Evolutionary conservation across 2,113 vertebrate species (phyloP).

Genomic region (Dryoscopus gambensis): DNA sequence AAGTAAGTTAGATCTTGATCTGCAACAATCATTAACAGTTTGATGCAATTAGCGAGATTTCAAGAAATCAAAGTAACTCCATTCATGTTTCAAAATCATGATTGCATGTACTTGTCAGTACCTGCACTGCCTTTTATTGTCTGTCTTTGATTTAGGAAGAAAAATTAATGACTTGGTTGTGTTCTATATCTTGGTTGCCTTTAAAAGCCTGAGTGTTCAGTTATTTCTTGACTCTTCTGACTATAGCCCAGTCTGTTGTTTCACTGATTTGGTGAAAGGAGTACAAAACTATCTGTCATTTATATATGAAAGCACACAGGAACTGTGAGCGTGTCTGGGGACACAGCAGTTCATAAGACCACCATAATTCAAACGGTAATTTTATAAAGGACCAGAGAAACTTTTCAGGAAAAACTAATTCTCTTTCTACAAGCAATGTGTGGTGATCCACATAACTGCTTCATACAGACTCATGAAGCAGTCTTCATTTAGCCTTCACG

Average conservation of each 20-base stretch:
- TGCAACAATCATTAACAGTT: neutral
- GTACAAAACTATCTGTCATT: neutral
- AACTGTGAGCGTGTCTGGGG: neutral
- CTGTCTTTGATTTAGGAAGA: neutral
- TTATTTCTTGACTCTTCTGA: neutral
- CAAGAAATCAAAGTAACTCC: neutral
- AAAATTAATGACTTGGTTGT: neutral
- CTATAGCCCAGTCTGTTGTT: neutral
- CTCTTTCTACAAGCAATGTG: neutral
- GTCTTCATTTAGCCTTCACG: neutral
- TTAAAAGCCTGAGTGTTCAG: neutral
- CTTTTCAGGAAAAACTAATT: neutral
- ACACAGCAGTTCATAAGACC: neutral
- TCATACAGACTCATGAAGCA: neutral
- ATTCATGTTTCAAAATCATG: neutral
- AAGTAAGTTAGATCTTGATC: neutral
- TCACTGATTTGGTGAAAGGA: neutral
- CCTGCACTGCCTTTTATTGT: neutral
- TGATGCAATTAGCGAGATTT: neutral
- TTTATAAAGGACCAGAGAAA: neutral
- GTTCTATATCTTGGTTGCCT: neutral
- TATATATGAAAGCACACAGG: neutral
- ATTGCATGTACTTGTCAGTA: neutral
- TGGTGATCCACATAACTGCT: neutral
- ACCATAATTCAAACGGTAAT: neutral